A percentile compares a stretch with the other conserved stretches of the same genome.
Conservation (phyloP, 2,888 invertebrate genomes). For the Oeneis ivallda region DNA sequence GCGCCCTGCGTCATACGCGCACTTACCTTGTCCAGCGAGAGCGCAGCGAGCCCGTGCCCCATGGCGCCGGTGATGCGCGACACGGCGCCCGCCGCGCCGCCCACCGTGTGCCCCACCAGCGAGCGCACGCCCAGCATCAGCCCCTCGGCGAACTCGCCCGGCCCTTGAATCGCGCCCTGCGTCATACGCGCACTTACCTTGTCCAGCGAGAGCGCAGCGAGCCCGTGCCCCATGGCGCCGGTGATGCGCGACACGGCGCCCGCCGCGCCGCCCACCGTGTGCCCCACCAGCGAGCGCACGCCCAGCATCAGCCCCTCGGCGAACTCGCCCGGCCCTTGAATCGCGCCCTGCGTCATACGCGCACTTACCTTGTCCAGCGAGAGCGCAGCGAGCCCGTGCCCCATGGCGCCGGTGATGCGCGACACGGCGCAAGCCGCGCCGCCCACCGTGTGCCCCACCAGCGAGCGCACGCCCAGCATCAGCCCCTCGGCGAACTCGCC, state of each 20-base stretch:
- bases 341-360: no score
- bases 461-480: slow-evolving; percentile 94
- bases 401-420: slow-evolving; percentile 90
- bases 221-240: slow-evolving; percentile 91
- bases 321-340: slow-evolving; percentile 99
- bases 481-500: slow-evolving; percentile 99
- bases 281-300: slow-evolving; percentile 95
- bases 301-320: slow-evolving; percentile 98
- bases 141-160: slow-evolving; percentile 99
- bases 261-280: slow-evolving; percentile 98
- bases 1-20: no score
- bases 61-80: slow-evolving; percentile 91
- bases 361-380: slow-evolving; percentile 84
- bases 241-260: slow-evolving; percentile 95
- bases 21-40: slow-evolving; percentile 85
- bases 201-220: slow-evolving; percentile 92
- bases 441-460: slow-evolving; percentile 98
- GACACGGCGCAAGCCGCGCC: slow-evolving; percentile 99
- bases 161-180: slow-evolving; percentile 98
- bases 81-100: slow-evolving; percentile 98
- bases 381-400: slow-evolving; percentile 94
- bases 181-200: slow-evolving; percentile 45
- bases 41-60: slow-evolving; percentile 94
- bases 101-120: slow-evolving; percentile 97
- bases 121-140: slow-evolving; percentile 96